These are phyloP conservation scores for Gari tellinella DNA, from an alignment of 2,888 invertebrate genomes.

Conservation along the genomic window DNA sequence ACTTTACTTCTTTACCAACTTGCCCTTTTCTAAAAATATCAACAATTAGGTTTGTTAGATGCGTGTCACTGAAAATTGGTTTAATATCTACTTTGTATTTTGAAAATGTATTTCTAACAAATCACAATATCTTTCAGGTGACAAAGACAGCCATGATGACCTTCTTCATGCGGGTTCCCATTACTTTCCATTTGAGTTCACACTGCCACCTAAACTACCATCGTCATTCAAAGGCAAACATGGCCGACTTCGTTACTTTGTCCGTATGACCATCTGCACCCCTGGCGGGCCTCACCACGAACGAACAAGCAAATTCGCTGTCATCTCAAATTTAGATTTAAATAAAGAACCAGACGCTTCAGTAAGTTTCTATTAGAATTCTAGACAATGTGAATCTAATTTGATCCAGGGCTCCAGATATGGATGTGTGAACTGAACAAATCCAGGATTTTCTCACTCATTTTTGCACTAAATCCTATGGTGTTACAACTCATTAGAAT, in stretches of 20 bases:
- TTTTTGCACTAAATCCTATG: too few relatives aligned
- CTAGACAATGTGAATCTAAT: too few relatives aligned
- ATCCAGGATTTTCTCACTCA: too few relatives aligned
- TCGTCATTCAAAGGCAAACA: conserved; percentile 80
- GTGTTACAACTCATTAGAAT: too few relatives aligned
- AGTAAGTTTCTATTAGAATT: conserved; percentile 60
- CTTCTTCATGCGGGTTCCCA: conserved; percentile 78
- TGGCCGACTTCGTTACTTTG: conserved; percentile 78
- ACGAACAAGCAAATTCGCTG: conserved; percentile 79
- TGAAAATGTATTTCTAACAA: too few relatives aligned
- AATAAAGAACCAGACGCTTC: conserved; percentile 79
- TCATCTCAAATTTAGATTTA: conserved; percentile 76
- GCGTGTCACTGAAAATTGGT: too few relatives aligned
- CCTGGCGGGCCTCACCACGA: conserved; percentile 78
- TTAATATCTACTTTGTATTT: too few relatives aligned
- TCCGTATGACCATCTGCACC: conserved; percentile 77
- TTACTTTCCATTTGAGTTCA: conserved; percentile 81
- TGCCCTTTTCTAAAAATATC: too few relatives aligned
- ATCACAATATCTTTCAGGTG: conserved; percentile 63
- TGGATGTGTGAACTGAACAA: too few relatives aligned
- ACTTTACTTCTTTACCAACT: too few relatives aligned
- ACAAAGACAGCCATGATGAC: conserved; percentile 77
- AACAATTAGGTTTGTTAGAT: too few relatives aligned
- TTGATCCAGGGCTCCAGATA: too few relatives aligned
- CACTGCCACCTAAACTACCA: conserved; percentile 74